These are phyloP conservation scores for Microctonus aethiopoides DNA, from an alignment of 2,888 invertebrate genomes.

Conservation along the genomic window DNA sequence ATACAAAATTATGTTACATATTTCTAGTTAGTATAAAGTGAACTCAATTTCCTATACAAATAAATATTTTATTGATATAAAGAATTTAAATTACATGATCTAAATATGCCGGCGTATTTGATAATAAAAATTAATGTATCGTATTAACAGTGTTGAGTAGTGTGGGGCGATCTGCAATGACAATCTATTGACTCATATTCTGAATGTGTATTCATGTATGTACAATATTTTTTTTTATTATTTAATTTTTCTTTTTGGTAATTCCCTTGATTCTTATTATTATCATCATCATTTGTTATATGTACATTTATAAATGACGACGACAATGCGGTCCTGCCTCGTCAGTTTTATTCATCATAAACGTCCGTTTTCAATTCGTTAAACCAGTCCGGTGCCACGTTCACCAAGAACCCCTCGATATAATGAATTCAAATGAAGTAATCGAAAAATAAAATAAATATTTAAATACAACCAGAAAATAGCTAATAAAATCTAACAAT, in stretches of 20 bases:
- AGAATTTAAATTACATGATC: background rate
- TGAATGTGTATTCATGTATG: background rate
- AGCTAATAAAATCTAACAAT: too few species aligned
- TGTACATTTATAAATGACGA: background rate
- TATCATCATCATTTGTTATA: background rate
- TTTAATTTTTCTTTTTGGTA: background rate
- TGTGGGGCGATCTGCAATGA: conserved; percentile 16
- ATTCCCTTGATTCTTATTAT: background rate
- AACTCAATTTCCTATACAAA: background rate
- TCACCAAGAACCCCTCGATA: conserved; percentile 11
- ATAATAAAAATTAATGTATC: background rate
- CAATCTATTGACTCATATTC: conserved; percentile 19
- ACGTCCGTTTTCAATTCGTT: conserved; percentile 19
- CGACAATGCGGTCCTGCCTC: conserved; percentile 1
- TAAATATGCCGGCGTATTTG: background rate
- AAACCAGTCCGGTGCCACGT: conserved; percentile 1
- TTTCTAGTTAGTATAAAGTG: background rate
- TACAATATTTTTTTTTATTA: background rate
- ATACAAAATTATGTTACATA: background rate
- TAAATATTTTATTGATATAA: background rate
- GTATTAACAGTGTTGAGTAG: conserved; percentile 2
- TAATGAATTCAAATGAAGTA: background rate
- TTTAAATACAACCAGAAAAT: background rate
- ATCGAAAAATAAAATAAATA: background rate
- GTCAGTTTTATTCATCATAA: conserved; percentile 30